Percentiles rank a stretch among this genome's conserved stretches.
Evolutionary conservation across 2,113 vertebrate genomes (phyloP).

Genomic region (Pseudorhombus dupliciocellatus): DNA sequence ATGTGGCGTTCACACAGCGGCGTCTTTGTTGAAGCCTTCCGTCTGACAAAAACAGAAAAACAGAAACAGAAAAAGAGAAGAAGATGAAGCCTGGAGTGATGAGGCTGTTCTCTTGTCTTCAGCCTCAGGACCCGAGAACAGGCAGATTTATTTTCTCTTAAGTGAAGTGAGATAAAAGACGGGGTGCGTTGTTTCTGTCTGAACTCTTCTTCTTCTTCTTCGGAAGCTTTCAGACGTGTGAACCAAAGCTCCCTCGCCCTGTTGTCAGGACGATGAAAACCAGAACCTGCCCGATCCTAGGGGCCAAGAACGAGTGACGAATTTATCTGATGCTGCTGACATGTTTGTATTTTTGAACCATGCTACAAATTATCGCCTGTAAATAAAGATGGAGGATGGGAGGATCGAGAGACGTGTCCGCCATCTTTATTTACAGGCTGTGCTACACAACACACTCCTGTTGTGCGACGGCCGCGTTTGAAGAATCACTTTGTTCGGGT

Average conservation of each 20-base stretch:
- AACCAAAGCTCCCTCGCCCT: background rate
- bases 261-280: conserved; percentile 5
- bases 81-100: background rate
- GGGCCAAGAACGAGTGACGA: too few species aligned
- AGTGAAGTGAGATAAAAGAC: too few species aligned
- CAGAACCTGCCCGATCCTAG: too few species aligned
- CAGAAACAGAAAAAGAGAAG: background rate
- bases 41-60: background rate
- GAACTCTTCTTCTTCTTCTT: background rate
- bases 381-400: too few species aligned
- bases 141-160: background rate
- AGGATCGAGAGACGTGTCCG: too few species aligned
- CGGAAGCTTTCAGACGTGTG: background rate
- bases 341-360: too few species aligned
- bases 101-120: background rate
- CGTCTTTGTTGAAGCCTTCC: too few species aligned
- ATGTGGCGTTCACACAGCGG: too few species aligned
- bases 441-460: background rate
- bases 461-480: background rate
- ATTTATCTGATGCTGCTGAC: too few species aligned
- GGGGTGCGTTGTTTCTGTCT: background rate
- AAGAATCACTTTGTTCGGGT: conserved; percentile 31
- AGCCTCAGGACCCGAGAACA: background rate
- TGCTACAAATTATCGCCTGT: too few species aligned
- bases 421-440: too few species aligned